These are phyloP conservation scores for Apodemus sylvaticus DNA, from an alignment of 2,113 vertebrate species.

Conservation along the genomic window DNA sequence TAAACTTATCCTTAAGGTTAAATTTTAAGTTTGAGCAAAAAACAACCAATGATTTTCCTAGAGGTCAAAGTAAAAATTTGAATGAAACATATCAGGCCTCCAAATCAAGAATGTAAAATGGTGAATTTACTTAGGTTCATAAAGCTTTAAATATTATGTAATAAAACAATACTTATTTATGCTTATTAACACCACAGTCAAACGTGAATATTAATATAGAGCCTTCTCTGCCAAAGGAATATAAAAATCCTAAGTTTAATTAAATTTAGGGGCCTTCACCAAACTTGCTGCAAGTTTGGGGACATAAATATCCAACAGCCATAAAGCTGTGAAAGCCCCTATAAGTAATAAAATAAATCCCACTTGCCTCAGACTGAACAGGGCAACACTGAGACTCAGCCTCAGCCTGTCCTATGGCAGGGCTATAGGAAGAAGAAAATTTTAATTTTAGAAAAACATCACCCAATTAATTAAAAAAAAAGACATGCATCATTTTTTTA, in stretches of 20 bases:
- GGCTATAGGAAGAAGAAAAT: slow-evolving; percentile 99
- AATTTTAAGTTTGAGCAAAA: slow-evolving; percentile 69
- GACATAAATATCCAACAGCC: slow-evolving; percentile 96
- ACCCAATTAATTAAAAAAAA: slow-evolving; percentile 89
- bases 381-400: slow-evolving; percentile 99
- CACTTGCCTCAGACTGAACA: slow-evolving; percentile 99
- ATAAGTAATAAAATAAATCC: slow-evolving; percentile 94
- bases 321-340: slow-evolving; percentile 96
- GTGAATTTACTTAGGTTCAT: slow-evolving; percentile 53
- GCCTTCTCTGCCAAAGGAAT: slow-evolving; percentile 87
- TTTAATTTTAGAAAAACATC: slow-evolving; percentile 95
- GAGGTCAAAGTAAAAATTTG: slow-evolving; percentile 59
- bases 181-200: slow-evolving; percentile 77
- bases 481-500: slow-evolving; percentile 85
- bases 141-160: slow-evolving; percentile 44
- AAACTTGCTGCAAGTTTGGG: slow-evolving; percentile 99
- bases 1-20: slow-evolving; percentile 62
- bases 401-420: slow-evolving; percentile 99
- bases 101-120: slow-evolving; percentile 66
- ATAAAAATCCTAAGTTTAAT: slow-evolving; percentile 89
- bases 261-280: slow-evolving; percentile 96
- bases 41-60: slow-evolving; percentile 71
- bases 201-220: slow-evolving; percentile 91
- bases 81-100: slow-evolving; percentile 62
- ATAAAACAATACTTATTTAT: slow-evolving; percentile 51